Base-by-base conservation (phyloP, 2,797 vertebrate species). In the Chelmon rostratus region DNA sequence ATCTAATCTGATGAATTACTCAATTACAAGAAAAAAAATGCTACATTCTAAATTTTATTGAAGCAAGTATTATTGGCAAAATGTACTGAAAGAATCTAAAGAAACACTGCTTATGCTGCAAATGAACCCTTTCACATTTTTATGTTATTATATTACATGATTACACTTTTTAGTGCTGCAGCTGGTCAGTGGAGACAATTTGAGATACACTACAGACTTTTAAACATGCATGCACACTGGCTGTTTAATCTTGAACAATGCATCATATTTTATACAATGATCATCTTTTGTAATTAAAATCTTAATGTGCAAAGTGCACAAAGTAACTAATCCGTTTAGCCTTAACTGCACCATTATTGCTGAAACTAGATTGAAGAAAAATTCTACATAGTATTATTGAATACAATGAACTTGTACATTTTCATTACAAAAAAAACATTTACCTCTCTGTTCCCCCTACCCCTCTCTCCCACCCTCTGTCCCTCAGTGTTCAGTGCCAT, bases 401-500 rank as follows among this genome's bases (percentile, higher is more conserved):
- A 58, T n/a, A n/a, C n/a, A n/a, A 23, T 52, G 2, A 57, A 69
- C 5, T 28, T 61, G 21, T 33, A 18, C 12, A 69, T 42, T 18
- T 5, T 52, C 40, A 68, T 33, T 33, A 37, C 0, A 35, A 38
- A 49, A 50, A 37, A 52, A 53, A 23, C 7, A 18, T 16, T 15
- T 4, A 15, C 28, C 15, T 25, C 37, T 59, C 11, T 44, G 8
- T 7, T 25, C 9, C 2, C 16, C 5, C 10, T 31, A 38, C 9
- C 35, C 1, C n/a, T 33, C 31, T 63, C 37, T 44, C 8, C 28
- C 40, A 5, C 18, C 13, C 2, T 52, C 11, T 42, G 16, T 66
- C 42, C 46, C 50, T 4, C 83, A 96, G 95, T 96, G 95, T 76
- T 95, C 94, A 2, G 95, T 94, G 66, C 95, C 95, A 0, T 96